Base-by-base conservation (phyloP, 2,888 invertebrate genomes). In the Orthosia gothica region DNA sequence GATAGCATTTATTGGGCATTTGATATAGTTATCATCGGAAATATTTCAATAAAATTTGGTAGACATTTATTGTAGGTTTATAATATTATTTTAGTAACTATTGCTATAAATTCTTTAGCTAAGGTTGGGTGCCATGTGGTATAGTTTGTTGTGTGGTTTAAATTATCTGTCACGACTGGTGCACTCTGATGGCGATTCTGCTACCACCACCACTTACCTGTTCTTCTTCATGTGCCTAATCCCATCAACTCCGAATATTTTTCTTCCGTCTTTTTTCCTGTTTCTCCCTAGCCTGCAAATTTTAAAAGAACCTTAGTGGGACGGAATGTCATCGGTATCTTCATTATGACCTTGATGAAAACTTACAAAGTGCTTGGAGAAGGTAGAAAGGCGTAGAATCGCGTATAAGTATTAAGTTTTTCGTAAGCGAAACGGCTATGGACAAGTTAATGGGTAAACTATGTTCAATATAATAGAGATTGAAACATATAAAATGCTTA, bases 381-480 rank as follows among this genome's bases (percentile, higher is more conserved):
- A 54, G 20, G 13, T 18, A 4, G 20, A 20, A 20, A 32, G 32
- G 32, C 32, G 32, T 7, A 32, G 32, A 40, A 40, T 40, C 9
- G 9, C 40, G 40, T 9, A 1, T 40, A 40, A 13, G 7, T n/a
- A 40, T 26, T 18, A 32, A 40, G 12, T 5, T 52, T 18, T 32
- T 69, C 20, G 47, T 3, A 54, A 54, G 54, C 9, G 7, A 32
- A 26, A 49, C 23, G 5, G 11, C 3, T 23, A 23, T 20, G 11
- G 13, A 5, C 13, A n/a, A 40, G 15, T 23, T 4, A 16, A 76
- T n/a, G 4, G 18, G 4, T 47, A 18, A 15, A 32, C 4, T 23
- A 7, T 16, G 47, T 59, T 57, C n/a, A n/a, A 5, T 47, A 13
- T 62, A 76, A 57, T 71, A 47, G 47, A 63, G 23, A 52, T 47